phyloP scores from a whole-genome alignment of 2,888 invertebrate species.

The Catocala nupta region DNA sequence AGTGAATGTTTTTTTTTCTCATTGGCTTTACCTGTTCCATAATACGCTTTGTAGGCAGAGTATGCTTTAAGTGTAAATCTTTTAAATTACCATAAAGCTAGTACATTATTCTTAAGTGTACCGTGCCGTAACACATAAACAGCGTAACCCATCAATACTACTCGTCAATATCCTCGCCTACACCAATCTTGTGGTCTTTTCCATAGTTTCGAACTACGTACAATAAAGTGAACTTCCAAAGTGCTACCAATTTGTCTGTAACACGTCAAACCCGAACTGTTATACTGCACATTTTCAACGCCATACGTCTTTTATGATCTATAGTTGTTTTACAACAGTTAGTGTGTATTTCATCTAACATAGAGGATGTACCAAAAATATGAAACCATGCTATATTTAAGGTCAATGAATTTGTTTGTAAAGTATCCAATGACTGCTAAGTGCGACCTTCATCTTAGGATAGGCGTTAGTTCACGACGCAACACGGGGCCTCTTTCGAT shows the following conservation, averaged over 20 bases:
- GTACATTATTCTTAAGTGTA: no score
- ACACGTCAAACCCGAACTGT: constrained; percentile 44
- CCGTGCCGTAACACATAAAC: neutral
- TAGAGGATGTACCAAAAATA: neutral
- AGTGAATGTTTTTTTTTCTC: no score
- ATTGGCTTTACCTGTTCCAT: no score
- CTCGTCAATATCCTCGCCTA: constrained; percentile 31
- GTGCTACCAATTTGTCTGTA: constrained; percentile 43
- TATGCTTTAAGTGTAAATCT: no score
- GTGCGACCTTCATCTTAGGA: no score
- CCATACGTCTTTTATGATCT: constrained; percentile 40
- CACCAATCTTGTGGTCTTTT: constrained; percentile 18
- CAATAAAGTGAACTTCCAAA: constrained; percentile 39
- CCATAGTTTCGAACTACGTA: constrained; percentile 46
- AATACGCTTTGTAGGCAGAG: no score
- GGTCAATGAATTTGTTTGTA: no score
- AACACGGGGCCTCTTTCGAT: no score
- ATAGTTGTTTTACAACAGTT: constrained; percentile 35
- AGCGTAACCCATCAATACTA: constrained; percentile 34
- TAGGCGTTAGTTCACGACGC: no score
- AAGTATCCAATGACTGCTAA: no score
- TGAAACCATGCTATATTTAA: no score
- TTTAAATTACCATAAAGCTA: no score
- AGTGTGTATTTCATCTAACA: neutral
- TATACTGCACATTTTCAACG: constrained; percentile 38